Base-by-base conservation (phyloP, 2,797 vertebrate genomes). In the Melanotaenia pygmaea region DNA sequence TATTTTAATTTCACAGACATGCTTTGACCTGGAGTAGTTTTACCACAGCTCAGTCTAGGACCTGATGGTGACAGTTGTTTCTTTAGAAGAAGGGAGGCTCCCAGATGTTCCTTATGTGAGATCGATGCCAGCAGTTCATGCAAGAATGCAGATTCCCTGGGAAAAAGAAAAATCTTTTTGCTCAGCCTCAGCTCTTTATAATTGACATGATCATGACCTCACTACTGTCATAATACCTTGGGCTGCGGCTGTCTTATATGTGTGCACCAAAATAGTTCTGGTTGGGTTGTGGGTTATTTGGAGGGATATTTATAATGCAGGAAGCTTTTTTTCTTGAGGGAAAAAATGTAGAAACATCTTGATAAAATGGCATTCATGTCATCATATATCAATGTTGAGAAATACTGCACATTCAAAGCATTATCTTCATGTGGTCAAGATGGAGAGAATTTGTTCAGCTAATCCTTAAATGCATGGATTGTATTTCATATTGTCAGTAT, bases 121-220 rank as follows among this genome's bases (percentile, higher is more conserved):
- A 92, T 94, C 90, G 88, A 89, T 92, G 91, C 87, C 86, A 90
- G 88, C 30, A 61, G 88, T 88, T 91, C 88, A 86, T 67, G 75
- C 84, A 91, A 93, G 93, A 94, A 94, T 93, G 91, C 85, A 86
- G 89, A 90, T 92, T 93, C 82, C 85, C 84, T 92, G 90, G 87
- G 91, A 93, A 92, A 88, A 70, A 38, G 71, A 86, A 78, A 83
- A 84, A 69, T 82, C 83, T 86, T 78, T 90, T 91, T 89, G 91
- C 77, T 90, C 72, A 88, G 83, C 79, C 82, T 90, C 86, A 89
- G 79, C 77, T 87, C 72, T 86, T 82, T 86, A 91, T 89, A 80
- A 92, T 81, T 85, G 88, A 87, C 85, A 83, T 62, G 47, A 84
- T 82, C 76, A 77, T 90, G 84, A 92, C 86, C 84, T 91, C 84